Conservation (phyloP, 2,797 vertebrate genomes). For the Lemur catta region DNA sequence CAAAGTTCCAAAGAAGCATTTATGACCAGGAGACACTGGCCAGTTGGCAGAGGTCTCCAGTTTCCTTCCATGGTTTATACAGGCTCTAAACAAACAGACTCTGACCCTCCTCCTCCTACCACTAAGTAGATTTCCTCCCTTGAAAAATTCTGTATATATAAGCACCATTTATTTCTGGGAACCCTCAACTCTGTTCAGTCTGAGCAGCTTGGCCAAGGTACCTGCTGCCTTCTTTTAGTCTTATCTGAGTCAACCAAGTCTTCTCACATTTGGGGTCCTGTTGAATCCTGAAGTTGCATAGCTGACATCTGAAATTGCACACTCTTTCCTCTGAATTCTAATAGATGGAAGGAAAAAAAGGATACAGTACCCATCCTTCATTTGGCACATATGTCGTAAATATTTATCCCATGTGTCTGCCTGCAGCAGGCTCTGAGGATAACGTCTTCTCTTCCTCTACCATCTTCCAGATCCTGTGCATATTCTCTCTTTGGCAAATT, state of each 20-base stretch:
- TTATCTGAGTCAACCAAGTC: neutral
- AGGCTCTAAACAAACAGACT: neutral
- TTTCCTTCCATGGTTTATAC: rapidly evolving
- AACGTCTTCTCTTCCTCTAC: rapidly evolving
- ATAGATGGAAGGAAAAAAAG: neutral
- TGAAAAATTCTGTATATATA: neutral
- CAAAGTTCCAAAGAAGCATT: neutral
- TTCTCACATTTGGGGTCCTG: neutral
- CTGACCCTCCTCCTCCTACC: neutral
- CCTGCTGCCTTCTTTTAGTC: neutral
- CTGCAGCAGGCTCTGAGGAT: no score
- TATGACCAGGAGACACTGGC: neutral
- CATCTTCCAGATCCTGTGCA: no score
- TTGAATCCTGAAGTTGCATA: neutral
- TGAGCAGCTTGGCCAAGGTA: no score
- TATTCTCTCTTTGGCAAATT: neutral
- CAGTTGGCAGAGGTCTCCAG: rapidly evolving
- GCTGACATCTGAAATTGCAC: neutral
- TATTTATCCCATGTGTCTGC: neutral
- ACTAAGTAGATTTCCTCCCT: neutral
- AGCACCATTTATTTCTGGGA: neutral
- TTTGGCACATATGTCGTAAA: no score
- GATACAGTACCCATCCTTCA: neutral
- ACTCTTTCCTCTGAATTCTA: neutral
- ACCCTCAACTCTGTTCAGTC: neutral